These are phyloP conservation scores for Balaeniceps rex DNA, from an alignment of 2,113 vertebrate species.

Conservation along the genomic window DNA sequence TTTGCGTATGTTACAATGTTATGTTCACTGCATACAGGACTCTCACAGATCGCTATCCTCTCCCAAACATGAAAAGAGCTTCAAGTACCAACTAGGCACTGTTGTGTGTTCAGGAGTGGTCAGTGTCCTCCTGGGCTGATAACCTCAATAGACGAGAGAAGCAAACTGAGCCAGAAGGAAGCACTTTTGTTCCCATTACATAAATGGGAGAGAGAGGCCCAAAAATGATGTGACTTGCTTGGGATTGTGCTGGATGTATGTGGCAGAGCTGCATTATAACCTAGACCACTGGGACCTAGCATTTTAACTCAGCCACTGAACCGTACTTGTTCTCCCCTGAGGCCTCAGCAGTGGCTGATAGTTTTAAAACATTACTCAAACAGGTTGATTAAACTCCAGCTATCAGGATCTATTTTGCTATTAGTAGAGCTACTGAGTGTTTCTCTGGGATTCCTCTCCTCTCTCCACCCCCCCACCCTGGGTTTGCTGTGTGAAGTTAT, in stretches of 20 bases:
- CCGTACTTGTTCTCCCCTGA: neutral
- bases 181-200: neutral
- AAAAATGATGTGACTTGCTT: neutral
- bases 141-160: neutral
- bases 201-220: neutral
- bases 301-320: neutral
- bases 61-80: neutral
- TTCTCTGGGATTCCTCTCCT: neutral
- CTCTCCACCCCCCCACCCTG: neutral
- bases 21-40: accelerated
- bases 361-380: neutral
- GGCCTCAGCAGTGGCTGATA: neutral
- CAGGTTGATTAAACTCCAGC: neutral
- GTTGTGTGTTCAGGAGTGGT: neutral
- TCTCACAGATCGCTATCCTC: neutral
- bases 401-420: neutral
- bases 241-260: neutral
- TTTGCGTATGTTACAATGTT: neutral
- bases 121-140: neutral
- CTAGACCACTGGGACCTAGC: neutral
- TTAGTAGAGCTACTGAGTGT: neutral
- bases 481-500: neutral
- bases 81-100: neutral
- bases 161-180: neutral
- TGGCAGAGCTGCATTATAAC: neutral